Conservation (phyloP, 1,140 invertebrate species). For the Glossosoma conforme region DNA sequence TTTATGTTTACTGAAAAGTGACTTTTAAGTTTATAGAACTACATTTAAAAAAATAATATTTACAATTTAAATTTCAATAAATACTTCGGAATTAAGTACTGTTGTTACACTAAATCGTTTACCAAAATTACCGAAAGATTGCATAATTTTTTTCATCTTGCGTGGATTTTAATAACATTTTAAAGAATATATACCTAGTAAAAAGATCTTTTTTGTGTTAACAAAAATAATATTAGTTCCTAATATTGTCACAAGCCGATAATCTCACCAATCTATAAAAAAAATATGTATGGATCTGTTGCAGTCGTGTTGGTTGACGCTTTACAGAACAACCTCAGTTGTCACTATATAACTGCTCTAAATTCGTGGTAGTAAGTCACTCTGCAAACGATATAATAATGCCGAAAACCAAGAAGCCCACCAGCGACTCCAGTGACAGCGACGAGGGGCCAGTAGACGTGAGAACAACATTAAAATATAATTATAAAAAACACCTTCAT, state of each 20-base stretch:
- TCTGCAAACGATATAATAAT: conserved; percentile 31
- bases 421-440: conserved; percentile 42
- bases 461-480: conserved; percentile 30
- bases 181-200: background rate
- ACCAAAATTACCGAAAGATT: too few relatives aligned
- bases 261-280: background rate
- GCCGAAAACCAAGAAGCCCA: conserved; percentile 47
- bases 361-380: background rate
- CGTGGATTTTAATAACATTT: background rate
- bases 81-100: too few relatives aligned
- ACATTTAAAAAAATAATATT: too few relatives aligned
- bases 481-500: conserved; percentile 7
- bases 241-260: too few relatives aligned
- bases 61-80: too few relatives aligned
- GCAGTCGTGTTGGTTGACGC: background rate
- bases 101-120: too few relatives aligned
- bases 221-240: background rate
- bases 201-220: background rate
- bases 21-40: too few relatives aligned
- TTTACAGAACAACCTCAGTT: background rate
- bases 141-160: background rate
- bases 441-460: conserved; percentile 50
- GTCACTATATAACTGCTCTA: background rate
- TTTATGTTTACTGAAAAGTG: too few relatives aligned
- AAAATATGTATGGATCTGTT: background rate